phyloP scores from a whole-genome alignment of 2,888 invertebrate genomes.

The Dryocosmus kuriphilus region DNA sequence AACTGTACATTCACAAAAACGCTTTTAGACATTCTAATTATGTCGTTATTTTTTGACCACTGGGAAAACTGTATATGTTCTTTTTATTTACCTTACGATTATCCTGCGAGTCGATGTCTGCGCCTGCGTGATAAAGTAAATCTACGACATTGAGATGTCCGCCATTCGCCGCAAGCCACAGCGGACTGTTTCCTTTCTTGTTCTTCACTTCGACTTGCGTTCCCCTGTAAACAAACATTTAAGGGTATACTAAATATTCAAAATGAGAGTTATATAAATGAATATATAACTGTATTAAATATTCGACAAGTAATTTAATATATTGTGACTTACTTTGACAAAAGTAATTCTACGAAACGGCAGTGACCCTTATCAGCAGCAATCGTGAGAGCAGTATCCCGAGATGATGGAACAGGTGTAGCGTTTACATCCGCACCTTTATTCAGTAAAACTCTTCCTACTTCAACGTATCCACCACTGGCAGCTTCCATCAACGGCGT shows the following conservation, averaged over 20 bases:
- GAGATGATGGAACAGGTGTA: conserved; percentile 97
- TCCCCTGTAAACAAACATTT: conserved; percentile 79
- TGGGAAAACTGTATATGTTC: background rate
- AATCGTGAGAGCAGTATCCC: conserved; percentile 99
- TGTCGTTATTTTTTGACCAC: too few relatives aligned
- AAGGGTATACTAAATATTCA: background rate
- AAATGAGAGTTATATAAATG: background rate
- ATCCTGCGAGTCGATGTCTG: conserved; percentile 99
- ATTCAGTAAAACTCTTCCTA: conserved; percentile 95
- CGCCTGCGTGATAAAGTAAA: conserved; percentile 91
- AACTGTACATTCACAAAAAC: too few relatives aligned
- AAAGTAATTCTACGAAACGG: conserved; percentile 91
- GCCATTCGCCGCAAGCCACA: conserved; percentile 98
- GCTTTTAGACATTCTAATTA: too few relatives aligned
- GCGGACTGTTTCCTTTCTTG: conserved; percentile 98
- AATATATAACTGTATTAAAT: too few relatives aligned
- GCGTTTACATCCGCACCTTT: conserved; percentile 99
- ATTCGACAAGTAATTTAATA: too few relatives aligned
- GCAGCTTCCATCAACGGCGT: conserved; percentile 99
- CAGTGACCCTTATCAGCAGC: conserved; percentile 99
- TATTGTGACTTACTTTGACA: conserved; percentile 80
- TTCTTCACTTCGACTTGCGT: conserved; percentile 98
- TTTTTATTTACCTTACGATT: conserved; percentile 87
- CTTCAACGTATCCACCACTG: conserved; percentile 99
- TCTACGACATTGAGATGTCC: conserved; percentile 99